These are phyloP conservation scores for Tiliqua scincoides DNA, from an alignment of 2,113 vertebrate genomes.

Conservation along the genomic window DNA sequence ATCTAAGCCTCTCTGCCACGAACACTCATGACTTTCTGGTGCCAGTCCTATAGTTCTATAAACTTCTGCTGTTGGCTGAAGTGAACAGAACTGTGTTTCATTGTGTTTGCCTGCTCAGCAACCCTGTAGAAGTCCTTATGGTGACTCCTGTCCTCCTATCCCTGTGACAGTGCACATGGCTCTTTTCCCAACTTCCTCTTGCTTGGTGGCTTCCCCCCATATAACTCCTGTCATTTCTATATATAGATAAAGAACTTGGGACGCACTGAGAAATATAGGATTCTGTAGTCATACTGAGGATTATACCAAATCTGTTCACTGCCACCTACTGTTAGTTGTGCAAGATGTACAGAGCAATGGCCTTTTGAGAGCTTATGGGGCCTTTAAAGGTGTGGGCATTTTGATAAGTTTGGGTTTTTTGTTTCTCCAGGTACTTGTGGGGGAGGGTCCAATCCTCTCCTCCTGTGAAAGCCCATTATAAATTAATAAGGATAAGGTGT, in stretches of 20 bases:
- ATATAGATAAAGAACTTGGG: too few relatives aligned
- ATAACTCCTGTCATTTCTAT: too few relatives aligned
- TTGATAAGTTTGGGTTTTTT: background rate
- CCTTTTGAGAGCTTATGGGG: background rate
- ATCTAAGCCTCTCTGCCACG: background rate
- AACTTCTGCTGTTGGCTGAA: background rate
- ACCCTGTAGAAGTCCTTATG: background rate
- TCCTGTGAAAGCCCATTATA: background rate
- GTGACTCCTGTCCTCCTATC: too few relatives aligned
- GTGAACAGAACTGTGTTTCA: background rate
- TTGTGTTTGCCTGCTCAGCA: background rate
- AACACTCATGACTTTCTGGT: background rate
- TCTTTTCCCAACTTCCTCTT: background rate
- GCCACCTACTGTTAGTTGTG: constrained; percentile 52
- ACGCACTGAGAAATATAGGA: too few relatives aligned
- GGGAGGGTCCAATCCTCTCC: background rate
- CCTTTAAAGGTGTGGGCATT: background rate
- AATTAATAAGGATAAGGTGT: too few relatives aligned
- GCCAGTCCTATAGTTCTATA: background rate
- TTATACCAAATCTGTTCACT: background rate
- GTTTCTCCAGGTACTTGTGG: background rate
- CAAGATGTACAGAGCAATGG: background rate
- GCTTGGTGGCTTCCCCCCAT: background rate
- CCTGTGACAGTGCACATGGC: background rate
- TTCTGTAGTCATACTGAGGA: too few relatives aligned